Conservation (phyloP, 2,797 vertebrate species). For the Pseudochirops cupreus region DNA sequence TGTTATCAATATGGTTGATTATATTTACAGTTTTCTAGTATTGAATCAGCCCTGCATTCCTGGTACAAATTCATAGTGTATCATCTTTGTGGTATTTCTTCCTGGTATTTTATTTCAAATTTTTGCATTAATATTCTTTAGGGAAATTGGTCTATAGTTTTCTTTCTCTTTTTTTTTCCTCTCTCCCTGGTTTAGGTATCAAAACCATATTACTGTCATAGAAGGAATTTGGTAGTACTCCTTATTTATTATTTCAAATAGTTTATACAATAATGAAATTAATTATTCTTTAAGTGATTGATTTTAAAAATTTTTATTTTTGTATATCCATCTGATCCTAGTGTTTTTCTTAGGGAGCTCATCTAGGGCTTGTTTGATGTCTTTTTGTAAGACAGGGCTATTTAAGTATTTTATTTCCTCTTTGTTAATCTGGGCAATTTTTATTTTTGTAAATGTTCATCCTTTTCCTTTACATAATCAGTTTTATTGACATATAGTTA, state of each 20-base stretch:
- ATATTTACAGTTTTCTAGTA: neutral
- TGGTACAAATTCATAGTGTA: neutral
- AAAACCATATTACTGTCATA: no score
- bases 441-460: neutral
- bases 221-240: no score
- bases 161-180: neutral
- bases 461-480: neutral
- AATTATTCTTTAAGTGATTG: neutral
- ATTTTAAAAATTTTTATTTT: neutral
- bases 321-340: neutral
- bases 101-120: no score
- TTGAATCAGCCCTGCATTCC: neutral
- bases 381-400: neutral
- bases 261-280: neutral
- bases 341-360: neutral
- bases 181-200: no score
- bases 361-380: neutral
- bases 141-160: neutral
- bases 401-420: neutral
- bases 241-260: neutral
- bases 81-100: no score
- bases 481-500: neutral
- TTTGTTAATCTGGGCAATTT: neutral
- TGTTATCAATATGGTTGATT: neutral
- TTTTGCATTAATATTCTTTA: no score